These are phyloP conservation scores for Diplazon laetatorius DNA, from an alignment of 2,888 invertebrate species.

Conservation along the genomic window DNA sequence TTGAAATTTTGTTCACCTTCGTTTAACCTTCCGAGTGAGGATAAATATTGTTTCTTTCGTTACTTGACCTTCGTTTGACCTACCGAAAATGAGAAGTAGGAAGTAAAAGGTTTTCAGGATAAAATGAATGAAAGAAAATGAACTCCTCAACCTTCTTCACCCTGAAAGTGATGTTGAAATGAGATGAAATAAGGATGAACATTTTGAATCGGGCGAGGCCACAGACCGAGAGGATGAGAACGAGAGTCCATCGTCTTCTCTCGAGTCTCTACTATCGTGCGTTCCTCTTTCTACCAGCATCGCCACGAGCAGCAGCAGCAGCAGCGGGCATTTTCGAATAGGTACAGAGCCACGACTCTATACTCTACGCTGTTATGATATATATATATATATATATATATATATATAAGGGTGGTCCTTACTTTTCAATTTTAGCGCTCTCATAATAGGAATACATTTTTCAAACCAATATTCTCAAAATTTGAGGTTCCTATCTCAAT, in stretches of 20 bases:
- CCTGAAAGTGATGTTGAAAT: too few relatives aligned
- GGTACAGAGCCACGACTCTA: constrained; percentile 48
- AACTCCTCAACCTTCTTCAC: too few relatives aligned
- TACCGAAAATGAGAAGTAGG: constrained; percentile 57
- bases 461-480: too few relatives aligned
- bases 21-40: too few relatives aligned
- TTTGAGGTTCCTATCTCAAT: too few relatives aligned
- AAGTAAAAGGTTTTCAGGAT: too few relatives aligned
- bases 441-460: too few relatives aligned
- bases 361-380: constrained; percentile 26
- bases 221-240: constrained; percentile 39
- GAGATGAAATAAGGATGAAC: constrained; percentile 46
- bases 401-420: not conserved
- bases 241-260: constrained; percentile 41
- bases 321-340: constrained; percentile 37
- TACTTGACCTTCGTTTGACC: too few relatives aligned
- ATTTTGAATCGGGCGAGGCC: constrained; percentile 41
- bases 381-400: too few relatives aligned
- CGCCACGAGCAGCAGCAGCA: not conserved
- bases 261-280: constrained; percentile 25
- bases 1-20: too few relatives aligned
- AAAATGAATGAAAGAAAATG: too few relatives aligned
- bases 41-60: too few relatives aligned
- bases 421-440: not conserved
- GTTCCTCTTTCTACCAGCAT: constrained; percentile 29